Conservation (phyloP, 1,140 invertebrate species). For the Zaprionus vittiger region DNA sequence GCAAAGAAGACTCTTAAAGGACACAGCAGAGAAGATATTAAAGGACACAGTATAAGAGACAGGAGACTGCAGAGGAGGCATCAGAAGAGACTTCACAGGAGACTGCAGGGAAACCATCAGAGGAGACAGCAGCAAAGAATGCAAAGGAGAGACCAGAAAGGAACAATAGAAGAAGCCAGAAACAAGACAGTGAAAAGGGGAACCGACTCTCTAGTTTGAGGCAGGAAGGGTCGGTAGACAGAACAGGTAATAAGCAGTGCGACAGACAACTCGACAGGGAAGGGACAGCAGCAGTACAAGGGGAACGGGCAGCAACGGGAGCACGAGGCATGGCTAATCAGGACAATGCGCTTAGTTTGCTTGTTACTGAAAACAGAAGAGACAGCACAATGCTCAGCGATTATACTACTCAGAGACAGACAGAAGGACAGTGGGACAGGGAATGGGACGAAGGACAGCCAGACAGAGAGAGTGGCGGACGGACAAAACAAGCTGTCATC, state of each 20-base stretch:
- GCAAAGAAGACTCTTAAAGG: neutral
- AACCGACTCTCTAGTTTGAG: neutral
- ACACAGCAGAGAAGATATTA: neutral
- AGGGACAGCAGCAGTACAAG: neutral
- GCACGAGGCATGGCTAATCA: constrained; percentile 46
- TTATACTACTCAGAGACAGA: neutral
- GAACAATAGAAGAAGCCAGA: neutral
- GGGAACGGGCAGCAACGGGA: neutral
- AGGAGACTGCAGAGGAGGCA: neutral
- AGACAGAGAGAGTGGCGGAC: neutral
- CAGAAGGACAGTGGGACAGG: neutral
- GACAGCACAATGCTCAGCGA: constrained; percentile 12
- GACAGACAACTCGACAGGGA: neutral
- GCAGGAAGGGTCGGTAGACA: neutral
- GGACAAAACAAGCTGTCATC: constrained; percentile 6
- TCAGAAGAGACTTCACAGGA: neutral
- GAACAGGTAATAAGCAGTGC: neutral
- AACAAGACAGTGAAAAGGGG: neutral
- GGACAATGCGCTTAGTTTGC: constrained; percentile 45
- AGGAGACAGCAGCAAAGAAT: neutral
- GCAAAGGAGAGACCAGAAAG: neutral
- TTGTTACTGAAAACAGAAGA: neutral
- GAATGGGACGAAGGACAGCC: neutral
- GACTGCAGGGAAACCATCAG: too few relatives aligned
- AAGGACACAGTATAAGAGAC: neutral